Base-by-base conservation (phyloP, 2,797 vertebrate species). In the Microctenopoma lineatum region DNA sequence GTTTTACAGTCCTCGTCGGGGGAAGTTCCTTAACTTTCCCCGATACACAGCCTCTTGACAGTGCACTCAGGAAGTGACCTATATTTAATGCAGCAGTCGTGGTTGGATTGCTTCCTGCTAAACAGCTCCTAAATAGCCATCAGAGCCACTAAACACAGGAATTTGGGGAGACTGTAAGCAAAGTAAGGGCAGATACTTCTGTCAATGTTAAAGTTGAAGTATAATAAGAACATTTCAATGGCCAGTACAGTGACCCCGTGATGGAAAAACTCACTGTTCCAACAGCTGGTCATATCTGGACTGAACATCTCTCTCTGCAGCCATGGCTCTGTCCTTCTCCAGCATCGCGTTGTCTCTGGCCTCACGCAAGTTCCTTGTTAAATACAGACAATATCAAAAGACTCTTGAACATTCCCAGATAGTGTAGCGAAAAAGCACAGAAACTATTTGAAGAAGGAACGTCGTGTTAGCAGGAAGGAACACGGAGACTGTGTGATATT, bases 281-380 rank as follows among this genome's bases (percentile, higher is more conserved):
- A 98, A 90, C 63, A 98, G 93, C 25, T 97, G 95, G 79, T 98
- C 94, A 0, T 97, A 94, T 94, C 96, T 97, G 83, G 93, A 94
- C 76, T 96, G 91, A 41, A 94, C 74, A 66, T 98, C 95, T 81
- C 95, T 96, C 87, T 99, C 97, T 9, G 95, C 93, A 62, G 66
- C 70, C 64, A 92, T 62, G 0, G 97, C 96, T 91, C 96, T 87
- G 64, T 98, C 96, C 86, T 95, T 98, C 91, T 99, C 98, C 73
- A 96, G 80, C 16, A 97, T 69, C 0, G 98, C 96, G 71, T 95
- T 94, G 87, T 99, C 98, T 84, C 96, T 94, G 4, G 96, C 93
- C 92, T 99, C 98, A 69, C 98, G 95, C 71, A 99, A 83, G 84
- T 96, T 97, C 90, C 98, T 99, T 84, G 29, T 81, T 51, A 64